Evolutionary conservation across 2,888 invertebrate species (phyloP), one percentile per base, ranked within the genome.

Genomic region (Apamea crenata): DNA sequence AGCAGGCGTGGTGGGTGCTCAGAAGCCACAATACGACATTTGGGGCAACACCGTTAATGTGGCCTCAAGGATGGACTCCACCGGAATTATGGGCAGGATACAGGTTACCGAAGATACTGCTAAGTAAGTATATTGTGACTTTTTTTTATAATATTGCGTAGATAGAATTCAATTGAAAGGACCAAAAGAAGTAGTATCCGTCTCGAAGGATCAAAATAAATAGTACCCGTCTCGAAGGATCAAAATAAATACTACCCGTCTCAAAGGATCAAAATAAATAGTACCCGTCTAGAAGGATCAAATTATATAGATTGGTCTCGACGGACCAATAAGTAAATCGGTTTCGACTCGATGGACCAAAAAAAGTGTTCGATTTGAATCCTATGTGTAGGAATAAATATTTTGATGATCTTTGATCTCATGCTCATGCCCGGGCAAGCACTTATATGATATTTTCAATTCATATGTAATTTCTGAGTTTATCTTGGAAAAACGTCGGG

Each of bases 31-130:
- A 95, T 99, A 99, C 95, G 99, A 99, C 93, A 99, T 99, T 90
- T 99, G 99, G 99, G 99, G 99, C 25, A 99, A 99, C 95, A 99
- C 99, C 0, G 99, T 99, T 29, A 99, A 99, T 94, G 99, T 99
- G 21, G 99, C 99, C 1, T 99, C 99, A 10, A 97, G 99, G 72
- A 99, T 99, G 99, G 99, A 99, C 95, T 99, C 99, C 84, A 99
- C 99, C 83, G 99, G 99, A 0, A 97, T 98, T 84, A 98, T 99
- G 97, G 99, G 99, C 36, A 97, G 98, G 80, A 98, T 99, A 85
- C 99, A 99, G 94, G 98, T 98, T 94, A 97, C 97, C 0, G 96
- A 97, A 88, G 96, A 95, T 74, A 96, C 96, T 3, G 96, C 97
- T 50, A 96, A 95, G 97, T 97, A 69, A 90, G 95, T 74, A 59